phyloP scores from a whole-genome alignment of 1,140 invertebrate genomes.

The Drosophila azteca region DNA sequence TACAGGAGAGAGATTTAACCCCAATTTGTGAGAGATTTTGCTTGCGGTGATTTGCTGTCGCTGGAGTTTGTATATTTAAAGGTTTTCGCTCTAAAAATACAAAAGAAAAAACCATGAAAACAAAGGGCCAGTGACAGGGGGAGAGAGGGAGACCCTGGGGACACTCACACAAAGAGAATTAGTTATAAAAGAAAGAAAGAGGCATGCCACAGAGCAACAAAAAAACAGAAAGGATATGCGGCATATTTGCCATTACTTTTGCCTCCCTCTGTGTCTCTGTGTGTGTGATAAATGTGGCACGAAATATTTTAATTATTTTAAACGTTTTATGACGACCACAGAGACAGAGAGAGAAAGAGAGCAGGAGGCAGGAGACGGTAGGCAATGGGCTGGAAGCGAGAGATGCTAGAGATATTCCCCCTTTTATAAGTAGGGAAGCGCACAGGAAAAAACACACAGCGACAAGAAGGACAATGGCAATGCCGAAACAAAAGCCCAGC shows the following conservation, averaged over 20 bases:
- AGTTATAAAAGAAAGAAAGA: constrained; percentile 59
- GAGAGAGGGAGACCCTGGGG: constrained; percentile 38
- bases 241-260: constrained; percentile 67
- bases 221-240: constrained; percentile 62
- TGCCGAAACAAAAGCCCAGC: constrained; percentile 67
- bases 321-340: constrained; percentile 79
- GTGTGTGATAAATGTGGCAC: constrained; percentile 79
- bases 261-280: constrained; percentile 10
- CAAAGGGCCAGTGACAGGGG: constrained; percentile 35
- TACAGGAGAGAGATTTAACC: constrained; percentile 67
- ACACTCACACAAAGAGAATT: constrained; percentile 67
- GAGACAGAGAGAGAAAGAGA: constrained; percentile 3
- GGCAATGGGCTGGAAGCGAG: not conserved
- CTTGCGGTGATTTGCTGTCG: constrained; percentile 71
- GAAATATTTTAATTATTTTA: constrained; percentile 83
- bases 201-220: constrained; percentile 36
- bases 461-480: constrained; percentile 63
- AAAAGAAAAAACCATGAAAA: constrained; percentile 55
- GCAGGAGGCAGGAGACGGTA: too few relatives aligned
- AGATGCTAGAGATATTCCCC: constrained; percentile 59
- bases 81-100: constrained; percentile 72
- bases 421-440: constrained; percentile 37
- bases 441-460: constrained; percentile 37
- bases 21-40: constrained; percentile 77
- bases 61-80: constrained; percentile 62